Evolutionary conservation across 1,140 invertebrate species (phyloP).

Genomic region (Heliconius melpomene): DNA sequence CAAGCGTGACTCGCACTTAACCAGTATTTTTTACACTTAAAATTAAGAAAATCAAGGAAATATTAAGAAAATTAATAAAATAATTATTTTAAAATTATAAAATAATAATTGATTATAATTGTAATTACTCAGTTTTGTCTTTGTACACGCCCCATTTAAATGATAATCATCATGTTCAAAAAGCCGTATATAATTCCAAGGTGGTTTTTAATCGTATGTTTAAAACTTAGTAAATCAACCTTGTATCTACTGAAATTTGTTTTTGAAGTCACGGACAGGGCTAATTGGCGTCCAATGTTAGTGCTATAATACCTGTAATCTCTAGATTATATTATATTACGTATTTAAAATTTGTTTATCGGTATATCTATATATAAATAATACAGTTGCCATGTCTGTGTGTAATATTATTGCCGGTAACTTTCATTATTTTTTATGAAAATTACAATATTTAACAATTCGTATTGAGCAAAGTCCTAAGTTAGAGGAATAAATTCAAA

Average conservation of each 20-base stretch:
- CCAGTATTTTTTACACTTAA: too few relatives aligned
- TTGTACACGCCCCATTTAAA: background rate
- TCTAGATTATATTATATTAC: slow-evolving; percentile 9
- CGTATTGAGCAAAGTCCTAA: too few relatives aligned
- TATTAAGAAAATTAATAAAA: too few relatives aligned
- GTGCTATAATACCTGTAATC: slow-evolving; percentile 16
- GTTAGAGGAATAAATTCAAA: too few relatives aligned
- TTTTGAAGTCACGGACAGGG: slow-evolving; percentile 21
- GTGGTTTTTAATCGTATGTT: slow-evolving; percentile 5
- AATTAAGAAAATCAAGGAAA: too few relatives aligned
- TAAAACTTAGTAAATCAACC: slow-evolving; percentile 13
- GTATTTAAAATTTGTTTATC: slow-evolving; percentile 3
- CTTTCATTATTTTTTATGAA: too few relatives aligned
- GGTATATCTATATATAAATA: background rate
- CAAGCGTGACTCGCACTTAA: too few relatives aligned
- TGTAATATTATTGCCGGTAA: background rate
- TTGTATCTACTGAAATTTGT: slow-evolving; percentile 23
- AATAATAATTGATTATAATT: too few relatives aligned
- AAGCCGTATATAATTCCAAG: background rate
- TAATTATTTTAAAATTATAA: too few relatives aligned
- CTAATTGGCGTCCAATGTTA: slow-evolving; percentile 1
- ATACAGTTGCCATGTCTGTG: background rate
- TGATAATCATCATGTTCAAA: slow-evolving; percentile 3
- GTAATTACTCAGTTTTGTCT: too few relatives aligned
- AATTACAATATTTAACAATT: too few relatives aligned